Evolutionary conservation across 2,113 vertebrate species (phyloP).

Genomic region (Alligator sinensis): DNA sequence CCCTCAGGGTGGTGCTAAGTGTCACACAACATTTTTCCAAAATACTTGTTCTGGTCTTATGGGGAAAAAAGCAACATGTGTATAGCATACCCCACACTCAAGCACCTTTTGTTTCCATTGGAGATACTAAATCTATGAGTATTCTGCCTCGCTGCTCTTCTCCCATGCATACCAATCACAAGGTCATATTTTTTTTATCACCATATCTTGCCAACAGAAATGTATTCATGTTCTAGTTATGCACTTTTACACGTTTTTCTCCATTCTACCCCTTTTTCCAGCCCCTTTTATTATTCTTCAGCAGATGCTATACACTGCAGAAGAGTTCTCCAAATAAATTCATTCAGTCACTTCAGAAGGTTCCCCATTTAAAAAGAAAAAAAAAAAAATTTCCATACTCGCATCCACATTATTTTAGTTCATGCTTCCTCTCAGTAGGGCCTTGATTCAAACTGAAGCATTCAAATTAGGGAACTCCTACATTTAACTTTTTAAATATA

Average conservation of each 20-base stretch:
- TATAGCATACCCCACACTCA: background rate
- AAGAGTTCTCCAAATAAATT: background rate
- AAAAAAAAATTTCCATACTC: background rate
- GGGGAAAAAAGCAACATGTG: background rate
- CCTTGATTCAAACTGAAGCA: background rate
- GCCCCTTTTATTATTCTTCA: background rate
- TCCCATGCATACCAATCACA: background rate
- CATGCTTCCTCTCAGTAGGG: background rate
- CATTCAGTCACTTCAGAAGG: background rate
- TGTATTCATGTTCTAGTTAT: background rate
- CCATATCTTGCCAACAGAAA: background rate
- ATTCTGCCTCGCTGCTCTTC: background rate
- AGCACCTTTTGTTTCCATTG: background rate
- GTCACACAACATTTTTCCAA: background rate
- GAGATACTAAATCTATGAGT: background rate
- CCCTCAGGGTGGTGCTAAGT: too few relatives aligned
- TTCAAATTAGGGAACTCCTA: background rate
- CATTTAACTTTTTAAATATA: background rate
- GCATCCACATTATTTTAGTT: background rate
- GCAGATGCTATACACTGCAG: background rate
- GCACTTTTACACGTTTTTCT: background rate
- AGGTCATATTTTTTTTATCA: background rate
- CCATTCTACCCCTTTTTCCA: background rate
- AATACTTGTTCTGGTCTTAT: background rate
- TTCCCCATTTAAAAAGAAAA: background rate